Base-by-base conservation (phyloP, 2,797 vertebrate species). In the Microtus obscurus region DNA sequence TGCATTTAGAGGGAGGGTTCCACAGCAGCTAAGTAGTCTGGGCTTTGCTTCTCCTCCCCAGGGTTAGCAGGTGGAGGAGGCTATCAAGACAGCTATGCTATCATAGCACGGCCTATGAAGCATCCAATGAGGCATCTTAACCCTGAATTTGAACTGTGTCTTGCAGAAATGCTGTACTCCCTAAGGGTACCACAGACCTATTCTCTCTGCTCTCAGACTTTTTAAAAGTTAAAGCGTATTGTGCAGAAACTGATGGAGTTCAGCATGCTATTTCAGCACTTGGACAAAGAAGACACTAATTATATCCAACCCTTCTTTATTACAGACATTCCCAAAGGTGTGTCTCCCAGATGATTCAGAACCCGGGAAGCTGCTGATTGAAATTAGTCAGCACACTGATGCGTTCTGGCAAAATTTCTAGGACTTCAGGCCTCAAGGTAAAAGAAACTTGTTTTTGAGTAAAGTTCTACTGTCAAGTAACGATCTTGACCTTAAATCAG, bases 381-480 rank as follows among this genome's bases (percentile, higher is more conserved):
- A 61, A 23, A 45, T 34, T 45, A 76, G 43, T 13, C 29, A 45
- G n/a, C 56, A 19, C 21, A 77, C 0, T 0, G 51, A 2, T 78
- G 43, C 85, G 21, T 74, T 10, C 61, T 71, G 29, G 51, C 23
- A 90, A 91, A 85, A 67, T 78, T 87, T n/a, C 79, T 78, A 65
- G 63, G 29, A 53, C 40, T 45, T 61, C 27, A n/a, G n/a, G 56
- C 69, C 51, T 88, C 19, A 7, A 34, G 21, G 31, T 40, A 6
- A 43, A 73, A 27, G 43, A 89, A 40, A 34, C 17, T 92, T 59
- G 13, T 23, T 81, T 40, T 0, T 10, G 61, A 96, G 59, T 74
- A 94, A 80, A 0, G 0, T 2, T 63, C 69, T 63, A 0, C 0
- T 31, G 48, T 59, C 71, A 17, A 19, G 91, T 48, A n/a, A 19